These are phyloP conservation scores for Papilio polytes DNA, from an alignment of 1,140 invertebrate species.

Conservation along the genomic window DNA sequence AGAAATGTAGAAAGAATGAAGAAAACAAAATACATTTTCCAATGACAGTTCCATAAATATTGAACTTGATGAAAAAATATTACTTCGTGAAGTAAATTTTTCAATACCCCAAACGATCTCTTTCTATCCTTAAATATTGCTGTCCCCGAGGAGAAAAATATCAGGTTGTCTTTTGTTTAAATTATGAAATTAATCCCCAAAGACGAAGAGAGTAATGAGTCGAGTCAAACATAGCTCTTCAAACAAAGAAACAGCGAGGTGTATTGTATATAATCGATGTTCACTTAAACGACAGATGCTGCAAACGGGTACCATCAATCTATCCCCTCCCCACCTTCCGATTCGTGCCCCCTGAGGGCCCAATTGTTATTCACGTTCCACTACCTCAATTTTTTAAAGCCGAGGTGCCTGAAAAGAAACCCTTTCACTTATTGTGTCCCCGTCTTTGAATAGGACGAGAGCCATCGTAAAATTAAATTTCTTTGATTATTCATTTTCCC, in stretches of 20 bases:
- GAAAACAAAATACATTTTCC: neutral
- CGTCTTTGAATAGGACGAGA: slow-evolving; percentile 71
- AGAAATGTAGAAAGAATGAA: neutral
- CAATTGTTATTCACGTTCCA: slow-evolving; percentile 83
- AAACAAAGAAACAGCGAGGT: slow-evolving; percentile 77
- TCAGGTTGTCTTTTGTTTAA: slow-evolving; percentile 68
- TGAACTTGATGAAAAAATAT: slow-evolving; percentile 37
- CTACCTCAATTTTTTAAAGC: slow-evolving; percentile 82
- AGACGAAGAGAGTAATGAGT: slow-evolving; percentile 60
- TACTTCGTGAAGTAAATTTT: slow-evolving; percentile 42
- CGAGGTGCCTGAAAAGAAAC: slow-evolving; percentile 80
- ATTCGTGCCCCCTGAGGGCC: slow-evolving; percentile 61
- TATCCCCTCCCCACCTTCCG: slow-evolving; percentile 64
- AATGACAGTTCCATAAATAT: neutral
- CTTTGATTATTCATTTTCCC: slow-evolving; percentile 66
- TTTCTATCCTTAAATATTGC: slow-evolving; percentile 49
- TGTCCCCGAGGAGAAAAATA: slow-evolving; percentile 52
- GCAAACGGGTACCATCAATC: slow-evolving; percentile 80
- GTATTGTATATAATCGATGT: slow-evolving; percentile 77
- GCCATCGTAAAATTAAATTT: slow-evolving; percentile 75
- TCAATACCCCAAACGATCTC: slow-evolving; percentile 48
- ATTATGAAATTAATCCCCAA: slow-evolving; percentile 67
- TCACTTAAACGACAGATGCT: slow-evolving; percentile 81
- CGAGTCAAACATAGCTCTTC: slow-evolving; percentile 69
- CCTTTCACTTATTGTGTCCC: slow-evolving; percentile 81